Evolutionary conservation across 1,140 invertebrate species (phyloP).

Genomic region (Papilio xuthus): DNA sequence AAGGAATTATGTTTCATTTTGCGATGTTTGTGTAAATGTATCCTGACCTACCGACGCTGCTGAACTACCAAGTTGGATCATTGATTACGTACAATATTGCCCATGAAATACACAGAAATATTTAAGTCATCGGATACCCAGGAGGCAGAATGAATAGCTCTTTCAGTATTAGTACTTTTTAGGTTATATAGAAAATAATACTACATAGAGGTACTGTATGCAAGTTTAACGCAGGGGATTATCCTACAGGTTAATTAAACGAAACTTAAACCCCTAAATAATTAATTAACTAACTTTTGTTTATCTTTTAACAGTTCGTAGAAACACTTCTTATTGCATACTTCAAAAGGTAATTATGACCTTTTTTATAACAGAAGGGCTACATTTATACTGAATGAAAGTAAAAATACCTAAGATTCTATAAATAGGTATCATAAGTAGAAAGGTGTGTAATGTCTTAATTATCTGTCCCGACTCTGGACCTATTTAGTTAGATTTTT

Average conservation of each 20-base stretch:
- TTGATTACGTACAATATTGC: neutral
- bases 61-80: constrained; percentile 3
- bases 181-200: no score
- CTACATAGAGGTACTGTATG: no score
- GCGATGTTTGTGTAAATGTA: neutral
- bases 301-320: neutral
- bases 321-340: neutral
- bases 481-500: neutral
- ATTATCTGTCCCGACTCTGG: neutral
- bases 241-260: neutral
- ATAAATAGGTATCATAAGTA: no score
- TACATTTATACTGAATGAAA: no score
- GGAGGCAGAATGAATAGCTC: no score
- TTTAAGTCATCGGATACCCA: no score
- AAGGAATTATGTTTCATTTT: neutral
- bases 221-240: neutral
- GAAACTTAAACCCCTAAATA: neutral
- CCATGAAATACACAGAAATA: neutral
- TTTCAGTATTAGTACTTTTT: no score
- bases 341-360: neutral
- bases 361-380: no score
- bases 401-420: no score
- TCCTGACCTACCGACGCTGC: constrained; percentile 10
- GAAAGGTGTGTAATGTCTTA: neutral
- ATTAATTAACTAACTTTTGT: neutral